A percentile compares a stretch with the other conserved stretches of the same genome.
Conservation (phyloP, 2,113 vertebrate species). For the Microtus pennsylvanicus region DNA sequence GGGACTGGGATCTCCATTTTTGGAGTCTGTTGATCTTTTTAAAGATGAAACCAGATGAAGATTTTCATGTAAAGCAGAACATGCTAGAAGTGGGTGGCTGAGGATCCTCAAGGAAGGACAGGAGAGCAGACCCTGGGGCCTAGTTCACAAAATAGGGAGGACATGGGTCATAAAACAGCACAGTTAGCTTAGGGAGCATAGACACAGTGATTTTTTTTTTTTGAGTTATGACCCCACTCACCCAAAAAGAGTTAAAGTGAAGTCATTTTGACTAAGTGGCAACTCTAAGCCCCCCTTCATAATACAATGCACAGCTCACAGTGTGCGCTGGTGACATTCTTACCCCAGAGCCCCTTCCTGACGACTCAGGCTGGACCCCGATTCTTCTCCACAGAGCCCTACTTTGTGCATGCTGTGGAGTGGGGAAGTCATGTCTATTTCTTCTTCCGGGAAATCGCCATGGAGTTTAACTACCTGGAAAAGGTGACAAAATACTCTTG, state of each 20-base stretch:
- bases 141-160: neutral
- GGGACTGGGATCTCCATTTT: neutral
- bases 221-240: neutral
- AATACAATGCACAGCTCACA: neutral
- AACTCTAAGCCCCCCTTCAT: neutral
- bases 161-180: neutral
- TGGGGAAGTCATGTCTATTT: conserved; percentile 98
- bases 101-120: neutral
- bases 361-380: neutral
- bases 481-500: conserved; percentile 87
- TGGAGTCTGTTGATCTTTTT: neutral
- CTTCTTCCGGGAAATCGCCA: conserved; percentile 99
- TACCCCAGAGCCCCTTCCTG: neutral
- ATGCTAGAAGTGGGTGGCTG: neutral
- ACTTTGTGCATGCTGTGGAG: conserved; percentile 95
- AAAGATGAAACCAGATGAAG: neutral
- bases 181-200: neutral
- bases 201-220: neutral
- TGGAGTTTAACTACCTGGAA: conserved; percentile 99
- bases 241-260: neutral
- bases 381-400: conserved; percentile 89
- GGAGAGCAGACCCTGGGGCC: fast-evolving
- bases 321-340: neutral
- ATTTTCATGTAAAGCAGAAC: neutral
- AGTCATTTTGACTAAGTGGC: neutral